Evolutionary conservation across 2,797 vertebrate genomes (phyloP), one percentile per base, ranked within the genome.

Genomic region (Phyllotis vaccarum): DNA sequence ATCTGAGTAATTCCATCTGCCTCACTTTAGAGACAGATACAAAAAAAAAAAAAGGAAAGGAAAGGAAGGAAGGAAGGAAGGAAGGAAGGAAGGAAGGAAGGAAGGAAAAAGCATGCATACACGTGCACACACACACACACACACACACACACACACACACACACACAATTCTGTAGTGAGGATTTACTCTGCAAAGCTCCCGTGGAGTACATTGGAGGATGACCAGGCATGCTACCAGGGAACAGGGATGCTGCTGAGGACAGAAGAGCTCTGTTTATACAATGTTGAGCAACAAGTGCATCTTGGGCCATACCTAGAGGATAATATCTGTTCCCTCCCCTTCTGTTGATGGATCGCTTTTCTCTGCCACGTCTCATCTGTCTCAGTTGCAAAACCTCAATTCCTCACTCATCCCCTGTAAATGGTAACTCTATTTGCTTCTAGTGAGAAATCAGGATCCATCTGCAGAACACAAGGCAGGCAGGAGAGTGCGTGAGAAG

Each of bases 21-120:
- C 31, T 93, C 68, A 83, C 76, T 85, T 83, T 29, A n/a, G 43
- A 91, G 37, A 82, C 83, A 86, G 4, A 87, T 85, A 56, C 76
- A 91, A 64, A 90, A 80, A 46, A 89, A 78, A 70, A n/a, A n/a
- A n/a, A n/a, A n/a, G n/a, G n/a, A n/a, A n/a, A n/a, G n/a, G n/a
- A n/a, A n/a, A n/a, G n/a, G n/a, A n/a, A n/a, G n/a, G n/a, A n/a
- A n/a, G n/a, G n/a, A n/a, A n/a, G n/a, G n/a, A n/a, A n/a, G n/a
- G n/a, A n/a, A n/a, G n/a, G n/a, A n/a, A n/a, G n/a, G n/a, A n/a
- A n/a, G n/a, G n/a, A n/a, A n/a, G n/a, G n/a, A n/a, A n/a, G n/a
- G n/a, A n/a, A n/a, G n/a, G n/a, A n/a, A n/a, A n/a, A n/a, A n/a
- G n/a, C n/a, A n/a, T n/a, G n/a, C n/a, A n/a, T n/a, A n/a, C n/a